Evolutionary conservation across 2,797 vertebrate species (phyloP), one percentile per base, ranked within the genome.

Genomic region (Pelochelys cantorii): DNA sequence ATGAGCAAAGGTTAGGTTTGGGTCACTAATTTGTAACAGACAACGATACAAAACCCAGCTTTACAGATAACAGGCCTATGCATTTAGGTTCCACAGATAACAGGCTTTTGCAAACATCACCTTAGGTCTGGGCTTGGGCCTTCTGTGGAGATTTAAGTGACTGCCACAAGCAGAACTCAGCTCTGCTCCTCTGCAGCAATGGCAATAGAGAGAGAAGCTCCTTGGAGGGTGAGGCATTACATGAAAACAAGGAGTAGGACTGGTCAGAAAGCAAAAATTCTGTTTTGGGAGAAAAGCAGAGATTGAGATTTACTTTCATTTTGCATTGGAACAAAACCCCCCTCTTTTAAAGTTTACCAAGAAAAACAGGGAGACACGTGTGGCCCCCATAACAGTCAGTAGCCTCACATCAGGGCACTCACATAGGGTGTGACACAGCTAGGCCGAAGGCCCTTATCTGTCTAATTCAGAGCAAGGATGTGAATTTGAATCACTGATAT

Each of bases 101-200:
- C 31, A n/a, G 0, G 10, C 42, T 93, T 71, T 88, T 71, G 68
- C 81, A 91, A 83, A 90, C 52, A 82, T 2, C 1, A 4, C 3
- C 80, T 83, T 10, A 42, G 31, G 71, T 86, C 53, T 68, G 60
- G 5, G 0, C 31, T 88, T 8, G 25, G 3, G 5, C 31, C 27
- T 84, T 31, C 80, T 20, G 42, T 57, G 20, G n/a, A 31, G 48
- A 10, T 91, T 59, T 90, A 55, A 3, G 12, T 89, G 55, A 68
- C 54, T 81, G 0, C 54, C 60, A 79, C n/a, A 34, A 34, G 18
- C n/a, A 81, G 42, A 87, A 75, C 14, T 83, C 60, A 86, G 1
- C 23, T 3, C 13, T 86, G 18, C 22, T 86, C 34, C 54, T 85
- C 56, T 0, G 0, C 11, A 25, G 20, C 2, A 11, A 2, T 2